Base-by-base conservation (phyloP, 2,797 vertebrate genomes). In the Chelmon rostratus region DNA sequence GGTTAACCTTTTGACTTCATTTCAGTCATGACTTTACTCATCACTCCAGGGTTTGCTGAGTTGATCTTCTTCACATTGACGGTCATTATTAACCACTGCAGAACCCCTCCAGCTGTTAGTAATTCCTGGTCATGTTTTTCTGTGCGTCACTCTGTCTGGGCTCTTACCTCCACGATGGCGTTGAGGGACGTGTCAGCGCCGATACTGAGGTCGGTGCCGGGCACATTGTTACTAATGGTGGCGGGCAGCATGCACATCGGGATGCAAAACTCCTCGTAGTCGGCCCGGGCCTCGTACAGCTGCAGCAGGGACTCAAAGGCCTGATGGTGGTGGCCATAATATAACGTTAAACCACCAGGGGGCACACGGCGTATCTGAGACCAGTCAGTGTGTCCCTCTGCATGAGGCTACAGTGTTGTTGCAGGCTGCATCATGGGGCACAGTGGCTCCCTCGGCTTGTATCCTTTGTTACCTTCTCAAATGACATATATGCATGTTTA, bases 141-240 rank as follows among this genome's bases (percentile, higher is more conserved):
- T 23, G 23, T 38, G 1, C 2, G 4, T 25, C 12, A 13, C n/a
- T 4, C 12, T 13, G 6, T 53, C 28, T 25, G 33, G 25, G 46
- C 68, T 76, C 97, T 98, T 97, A 99, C 98, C 97, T 98, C 94
- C 87, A 98, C 95, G 62, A 97, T 88, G 88, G 90, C 90, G 93
- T 98, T 97, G 95, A 99, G 90, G 59, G 96, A 75, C 40, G 97
- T 98, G 92, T 98, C 97, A 16, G 93, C 93, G 79, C 97, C 97
- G 75, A 98, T 76, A 92, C 93, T 96, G 87, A 97, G 84, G 83
- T 99, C 97, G 61, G 96, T 96, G 93, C 97, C 97, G 5, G 97
- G 96, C 52, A 98, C 92, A 91, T 96, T 97, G 96, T 97, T 98
- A 96, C 97, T 99, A 95, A 98, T 96, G 87, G 97, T 97, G 75